Percentiles rank a stretch among this genome's conserved stretches.
Conservation (phyloP, 2,797 vertebrate genomes). For the Caiman crocodilus region DNA sequence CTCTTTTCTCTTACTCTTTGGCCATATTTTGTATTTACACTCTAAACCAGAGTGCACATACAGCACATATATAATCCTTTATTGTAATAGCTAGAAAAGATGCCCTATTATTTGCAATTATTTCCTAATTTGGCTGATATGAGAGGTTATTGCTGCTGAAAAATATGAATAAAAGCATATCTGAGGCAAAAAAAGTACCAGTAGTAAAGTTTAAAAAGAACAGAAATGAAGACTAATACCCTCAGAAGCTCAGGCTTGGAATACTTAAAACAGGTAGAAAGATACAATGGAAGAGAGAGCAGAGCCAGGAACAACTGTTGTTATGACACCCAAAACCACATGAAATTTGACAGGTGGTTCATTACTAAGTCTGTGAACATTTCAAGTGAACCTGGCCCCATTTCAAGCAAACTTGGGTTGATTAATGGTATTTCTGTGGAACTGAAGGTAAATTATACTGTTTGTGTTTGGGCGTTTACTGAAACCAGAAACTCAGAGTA, state of each 20-base stretch:
- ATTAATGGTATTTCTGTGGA: conserved; percentile 4
- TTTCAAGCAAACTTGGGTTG: background rate
- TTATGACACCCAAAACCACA: conserved; percentile 19
- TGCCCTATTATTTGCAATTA: conserved; percentile 78
- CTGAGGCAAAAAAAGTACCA: conserved; percentile 71
- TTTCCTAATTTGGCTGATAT: conserved; percentile 77
- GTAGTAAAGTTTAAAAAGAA: conserved; percentile 78
- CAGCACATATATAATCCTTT: conserved; percentile 59
- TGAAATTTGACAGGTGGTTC: conserved; percentile 32
- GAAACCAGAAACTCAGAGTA: background rate
- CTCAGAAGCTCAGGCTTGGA: conserved; percentile 33
- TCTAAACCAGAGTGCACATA: conserved; percentile 27
- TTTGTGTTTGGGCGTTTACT: background rate
- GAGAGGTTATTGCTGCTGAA: conserved; percentile 74
- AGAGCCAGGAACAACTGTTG: conserved; percentile 50
- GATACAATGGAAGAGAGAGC: background rate
- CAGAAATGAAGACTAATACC: conserved; percentile 75
- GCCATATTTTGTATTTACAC: conserved; percentile 64
- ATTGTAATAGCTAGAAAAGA: conserved; percentile 46
- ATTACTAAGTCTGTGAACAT: background rate
- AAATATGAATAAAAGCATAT: conserved; percentile 78
- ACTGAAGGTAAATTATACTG: background rate
- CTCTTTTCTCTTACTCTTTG: conserved; percentile 5
- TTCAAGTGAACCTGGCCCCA: background rate
- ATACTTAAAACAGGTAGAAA: conserved; percentile 70